phyloP scores from a whole-genome alignment of 2,113 vertebrate genomes.

The Pristiophorus japonicus region DNA sequence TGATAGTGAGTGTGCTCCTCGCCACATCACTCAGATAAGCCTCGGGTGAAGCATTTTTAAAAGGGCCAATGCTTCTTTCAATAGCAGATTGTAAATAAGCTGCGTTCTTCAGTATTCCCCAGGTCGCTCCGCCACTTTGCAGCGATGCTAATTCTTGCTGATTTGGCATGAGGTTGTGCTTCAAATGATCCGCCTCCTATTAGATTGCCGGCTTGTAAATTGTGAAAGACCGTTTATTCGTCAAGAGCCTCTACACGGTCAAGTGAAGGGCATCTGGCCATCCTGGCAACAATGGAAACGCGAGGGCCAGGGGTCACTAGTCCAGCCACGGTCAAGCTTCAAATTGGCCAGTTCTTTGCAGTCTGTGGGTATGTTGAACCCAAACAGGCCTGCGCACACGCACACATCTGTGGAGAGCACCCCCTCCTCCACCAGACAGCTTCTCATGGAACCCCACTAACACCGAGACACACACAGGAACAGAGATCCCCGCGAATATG shows the following conservation, averaged over 20 bases:
- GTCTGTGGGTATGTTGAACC: not conserved
- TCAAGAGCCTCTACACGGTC: not conserved
- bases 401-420: no score
- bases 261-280: not conserved
- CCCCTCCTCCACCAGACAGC: no score
- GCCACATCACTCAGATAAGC: slow-evolving; percentile 5
- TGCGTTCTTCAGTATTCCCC: not conserved
- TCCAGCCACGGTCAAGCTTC: not conserved
- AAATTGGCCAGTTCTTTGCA: not conserved
- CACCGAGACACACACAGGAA: not conserved
- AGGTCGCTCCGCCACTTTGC: not conserved
- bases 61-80: not conserved
- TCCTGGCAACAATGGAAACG: not conserved
- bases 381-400: not conserved
- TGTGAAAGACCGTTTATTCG: not conserved
- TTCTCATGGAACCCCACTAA: not conserved
- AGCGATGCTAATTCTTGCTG: not conserved
- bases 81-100: not conserved
- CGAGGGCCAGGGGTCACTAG: not conserved
- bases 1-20: not conserved
- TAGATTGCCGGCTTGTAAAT: not conserved
- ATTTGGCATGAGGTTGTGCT: not conserved
- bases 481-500: not conserved
- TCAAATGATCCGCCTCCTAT: not conserved
- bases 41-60: not conserved